A percentile compares a stretch with the other conserved stretches of the same genome.
These are phyloP conservation scores for Heterotilapia buettikoferi DNA, from an alignment of 2,113 vertebrate species.

Conservation along the genomic window DNA sequence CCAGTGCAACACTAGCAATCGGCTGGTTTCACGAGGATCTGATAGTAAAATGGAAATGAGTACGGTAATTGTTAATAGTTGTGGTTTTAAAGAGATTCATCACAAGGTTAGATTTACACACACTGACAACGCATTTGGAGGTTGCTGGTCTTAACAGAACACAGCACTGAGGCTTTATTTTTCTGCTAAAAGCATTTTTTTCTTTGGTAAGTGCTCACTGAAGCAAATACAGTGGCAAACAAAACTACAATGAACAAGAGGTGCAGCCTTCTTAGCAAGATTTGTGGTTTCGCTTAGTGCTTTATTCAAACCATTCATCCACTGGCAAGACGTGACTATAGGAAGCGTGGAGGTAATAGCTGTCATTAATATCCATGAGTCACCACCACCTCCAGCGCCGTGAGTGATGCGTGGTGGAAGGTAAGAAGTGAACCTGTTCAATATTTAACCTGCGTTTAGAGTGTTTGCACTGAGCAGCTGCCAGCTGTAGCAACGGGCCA, in stretches of 20 bases:
- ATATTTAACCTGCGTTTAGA: conserved; percentile 60
- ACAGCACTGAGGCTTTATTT: not conserved
- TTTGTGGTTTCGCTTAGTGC: conserved; percentile 5
- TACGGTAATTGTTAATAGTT: not conserved
- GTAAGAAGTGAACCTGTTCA: conserved; percentile 31
- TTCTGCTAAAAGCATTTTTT: not conserved
- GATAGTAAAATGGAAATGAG: not conserved
- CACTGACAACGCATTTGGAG: not conserved
- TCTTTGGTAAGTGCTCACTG: not conserved
- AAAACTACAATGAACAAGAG: not conserved
- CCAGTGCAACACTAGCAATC: not conserved
- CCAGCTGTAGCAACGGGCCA: not conserved
- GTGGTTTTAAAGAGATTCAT: not conserved
- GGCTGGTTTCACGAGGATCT: not conserved
- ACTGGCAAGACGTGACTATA: not conserved
- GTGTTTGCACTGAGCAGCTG: conserved; percentile 47
- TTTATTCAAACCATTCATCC: conserved; percentile 37
- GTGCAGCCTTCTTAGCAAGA: conserved; percentile 6
- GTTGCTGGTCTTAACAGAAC: not conserved
- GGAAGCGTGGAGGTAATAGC: conserved; percentile 31
- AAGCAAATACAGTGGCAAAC: not conserved
- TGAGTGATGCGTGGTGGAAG: conserved; percentile 20
- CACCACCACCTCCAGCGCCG: conserved; percentile 23
- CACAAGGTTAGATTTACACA: not conserved
- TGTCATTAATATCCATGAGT: conserved; percentile 57